Percentiles rank a stretch among this genome's conserved stretches.
These are phyloP conservation scores for Alces alces DNA, from an alignment of 2,113 vertebrate species.

Conservation along the genomic window DNA sequence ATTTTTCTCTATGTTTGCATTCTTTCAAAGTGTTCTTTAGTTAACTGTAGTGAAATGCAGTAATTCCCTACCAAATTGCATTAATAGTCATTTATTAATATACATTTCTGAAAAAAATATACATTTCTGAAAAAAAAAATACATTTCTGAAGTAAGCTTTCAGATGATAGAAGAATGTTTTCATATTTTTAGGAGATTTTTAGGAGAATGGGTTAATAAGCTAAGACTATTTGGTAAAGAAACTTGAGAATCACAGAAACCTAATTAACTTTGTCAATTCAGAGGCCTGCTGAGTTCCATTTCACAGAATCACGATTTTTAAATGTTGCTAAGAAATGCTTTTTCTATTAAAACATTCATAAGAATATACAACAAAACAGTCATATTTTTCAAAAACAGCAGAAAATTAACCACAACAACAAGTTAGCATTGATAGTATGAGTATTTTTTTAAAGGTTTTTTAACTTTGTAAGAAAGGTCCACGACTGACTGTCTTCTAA, in stretches of 20 bases:
- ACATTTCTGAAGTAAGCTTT: constrained; percentile 56
- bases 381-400: background rate
- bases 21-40: constrained; percentile 74
- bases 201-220: background rate
- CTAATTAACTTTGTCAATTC: constrained; percentile 65
- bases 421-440: background rate
- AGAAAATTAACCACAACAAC: constrained; percentile 13
- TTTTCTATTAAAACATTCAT: constrained; percentile 64
- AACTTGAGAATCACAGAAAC: constrained; percentile 56
- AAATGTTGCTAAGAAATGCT: constrained; percentile 61
- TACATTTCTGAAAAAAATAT: constrained; percentile 49
- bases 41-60: constrained; percentile 63
- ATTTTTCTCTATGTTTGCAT: constrained; percentile 65
- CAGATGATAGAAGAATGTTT: constrained; percentile 36
- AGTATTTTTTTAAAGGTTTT: background rate
- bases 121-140: constrained; percentile 54
- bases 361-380: constrained; percentile 57
- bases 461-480: background rate
- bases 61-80: constrained; percentile 42
- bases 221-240: constrained; percentile 44
- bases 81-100: constrained; percentile 57
- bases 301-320: constrained; percentile 60
- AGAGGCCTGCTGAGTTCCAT: constrained; percentile 41
- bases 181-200: constrained; percentile 43
- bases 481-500: background rate